Evolutionary conservation across 2,888 invertebrate species (phyloP).

Genomic region (Vesta saturnalis): DNA sequence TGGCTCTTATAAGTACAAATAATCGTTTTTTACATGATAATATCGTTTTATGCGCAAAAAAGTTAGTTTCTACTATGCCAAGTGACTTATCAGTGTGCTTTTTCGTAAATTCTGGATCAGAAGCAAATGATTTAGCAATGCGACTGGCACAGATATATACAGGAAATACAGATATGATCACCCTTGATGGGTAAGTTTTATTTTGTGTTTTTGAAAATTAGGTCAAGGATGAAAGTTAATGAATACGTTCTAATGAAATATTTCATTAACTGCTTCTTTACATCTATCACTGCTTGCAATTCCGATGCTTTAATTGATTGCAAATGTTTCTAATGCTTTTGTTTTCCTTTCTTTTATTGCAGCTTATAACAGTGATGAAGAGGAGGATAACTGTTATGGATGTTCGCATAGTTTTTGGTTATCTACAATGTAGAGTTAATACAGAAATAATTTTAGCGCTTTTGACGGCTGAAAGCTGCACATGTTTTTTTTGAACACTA

Average conservation of each 20-base stretch:
- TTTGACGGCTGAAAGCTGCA: conserved; percentile 5
- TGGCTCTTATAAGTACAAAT: conserved; percentile 93
- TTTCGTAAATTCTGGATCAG: conserved; percentile 98
- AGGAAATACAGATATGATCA: conserved; percentile 87
- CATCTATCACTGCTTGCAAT: not conserved
- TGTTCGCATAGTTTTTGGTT: not conserved
- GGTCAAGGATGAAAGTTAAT: too few relatives aligned
- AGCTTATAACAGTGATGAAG: conserved; percentile 47
- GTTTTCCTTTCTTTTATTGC: conserved; percentile 59
- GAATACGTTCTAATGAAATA: too few relatives aligned
- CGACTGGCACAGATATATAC: conserved; percentile 91
- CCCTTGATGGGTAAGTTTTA: conserved; percentile 93
- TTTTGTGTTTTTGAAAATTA: not conserved
- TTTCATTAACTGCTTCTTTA: not conserved
- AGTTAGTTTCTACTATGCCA: conserved; percentile 85
- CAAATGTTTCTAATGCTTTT: conserved; percentile 49
- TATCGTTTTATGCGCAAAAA: conserved; percentile 88
- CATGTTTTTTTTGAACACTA: too few relatives aligned
- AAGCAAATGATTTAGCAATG: conserved; percentile 97
- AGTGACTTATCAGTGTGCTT: conserved; percentile 89
- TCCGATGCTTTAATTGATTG: not conserved
- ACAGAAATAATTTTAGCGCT: too few relatives aligned
- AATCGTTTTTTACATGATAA: conserved; percentile 97
- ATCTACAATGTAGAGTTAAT: not conserved
- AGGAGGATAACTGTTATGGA: conserved; percentile 18